Percentiles rank a stretch among this genome's conserved stretches.
Evolutionary conservation across 2,888 invertebrate species (phyloP).

Genomic region (Thereva unica): DNA sequence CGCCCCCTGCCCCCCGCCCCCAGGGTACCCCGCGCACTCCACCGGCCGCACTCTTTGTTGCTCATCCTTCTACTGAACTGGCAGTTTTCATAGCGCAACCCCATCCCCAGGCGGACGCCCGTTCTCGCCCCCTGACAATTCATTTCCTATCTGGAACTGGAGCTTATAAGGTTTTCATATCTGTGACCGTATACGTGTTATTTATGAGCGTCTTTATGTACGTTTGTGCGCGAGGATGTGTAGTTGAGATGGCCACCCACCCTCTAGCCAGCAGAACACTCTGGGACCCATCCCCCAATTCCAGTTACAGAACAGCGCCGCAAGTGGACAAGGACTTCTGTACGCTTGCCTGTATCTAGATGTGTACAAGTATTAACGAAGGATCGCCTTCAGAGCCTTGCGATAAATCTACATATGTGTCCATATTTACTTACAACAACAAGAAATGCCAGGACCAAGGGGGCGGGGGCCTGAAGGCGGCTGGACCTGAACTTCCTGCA

Average conservation of each 20-base stretch:
- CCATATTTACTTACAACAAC: constrained; percentile 35
- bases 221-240: constrained; percentile 18
- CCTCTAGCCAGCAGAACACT: too few relatives aligned
- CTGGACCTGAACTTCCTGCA: constrained; percentile 22
- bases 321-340: constrained; percentile 24
- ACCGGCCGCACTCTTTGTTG: neutral
- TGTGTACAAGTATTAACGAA: constrained; percentile 15
- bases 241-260: constrained; percentile 4
- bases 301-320: too few relatives aligned
- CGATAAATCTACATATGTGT: constrained; percentile 34
- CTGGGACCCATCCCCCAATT: too few relatives aligned
- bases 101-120: too few relatives aligned
- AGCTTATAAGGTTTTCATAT: constrained; percentile 31
- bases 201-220: constrained; percentile 33
- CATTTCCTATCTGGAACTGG: constrained; percentile 24
- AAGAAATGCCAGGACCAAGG: neutral
- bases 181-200: constrained; percentile 31
- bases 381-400: constrained; percentile 23
- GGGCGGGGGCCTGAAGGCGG: constrained; percentile 24
- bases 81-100: too few relatives aligned
- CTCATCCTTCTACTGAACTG: constrained; percentile 6
- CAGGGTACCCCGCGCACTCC: neutral
- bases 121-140: neutral
- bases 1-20: neutral
- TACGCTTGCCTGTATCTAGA: neutral